Evolutionary conservation across 30 jellyfish, hydroid and myxozoan species (phyloP).

Genomic region (Chrysaora quinquecirrha): DNA sequence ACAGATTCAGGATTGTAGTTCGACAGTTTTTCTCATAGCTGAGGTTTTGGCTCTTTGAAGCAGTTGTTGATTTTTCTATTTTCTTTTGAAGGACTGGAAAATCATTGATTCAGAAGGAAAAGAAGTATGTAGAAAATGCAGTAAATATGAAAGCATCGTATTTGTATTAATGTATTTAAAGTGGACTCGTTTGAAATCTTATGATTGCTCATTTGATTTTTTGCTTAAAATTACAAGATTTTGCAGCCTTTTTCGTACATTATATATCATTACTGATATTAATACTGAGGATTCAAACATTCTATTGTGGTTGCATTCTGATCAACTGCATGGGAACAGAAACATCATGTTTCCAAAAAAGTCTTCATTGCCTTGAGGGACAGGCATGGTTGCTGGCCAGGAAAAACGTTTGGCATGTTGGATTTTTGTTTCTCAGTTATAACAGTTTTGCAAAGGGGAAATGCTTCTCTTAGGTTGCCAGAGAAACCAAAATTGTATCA

Average conservation of each 20-base stretch:
- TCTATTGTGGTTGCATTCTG: not conserved
- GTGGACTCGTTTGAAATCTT: slow-evolving; percentile 1
- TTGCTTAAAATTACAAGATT: not conserved
- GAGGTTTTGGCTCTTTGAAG: no score
- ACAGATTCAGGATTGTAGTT: no score
- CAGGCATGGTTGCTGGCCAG: not conserved
- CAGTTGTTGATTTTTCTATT: not conserved
- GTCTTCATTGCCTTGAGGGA: no score
- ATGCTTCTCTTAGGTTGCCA: no score
- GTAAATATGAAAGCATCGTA: slow-evolving; percentile 67
- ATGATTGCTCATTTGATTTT: not conserved
- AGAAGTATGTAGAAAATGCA: slow-evolving; percentile 74
- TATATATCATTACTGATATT: not conserved
- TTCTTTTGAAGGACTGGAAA: slow-evolving; percentile 52
- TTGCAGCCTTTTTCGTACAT: not conserved
- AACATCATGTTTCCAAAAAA: not conserved
- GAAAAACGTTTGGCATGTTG: not conserved
- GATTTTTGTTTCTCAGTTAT: not conserved
- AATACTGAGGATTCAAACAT: not conserved
- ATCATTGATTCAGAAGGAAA: slow-evolving; percentile 51
- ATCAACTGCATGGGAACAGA: not conserved
- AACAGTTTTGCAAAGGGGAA: not conserved
- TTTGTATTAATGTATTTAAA: slow-evolving; percentile 18
- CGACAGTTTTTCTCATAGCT: no score
- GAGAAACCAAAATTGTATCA: no score